Conservation (phyloP, 2,113 vertebrate species). For the Narcine bancroftii region DNA sequence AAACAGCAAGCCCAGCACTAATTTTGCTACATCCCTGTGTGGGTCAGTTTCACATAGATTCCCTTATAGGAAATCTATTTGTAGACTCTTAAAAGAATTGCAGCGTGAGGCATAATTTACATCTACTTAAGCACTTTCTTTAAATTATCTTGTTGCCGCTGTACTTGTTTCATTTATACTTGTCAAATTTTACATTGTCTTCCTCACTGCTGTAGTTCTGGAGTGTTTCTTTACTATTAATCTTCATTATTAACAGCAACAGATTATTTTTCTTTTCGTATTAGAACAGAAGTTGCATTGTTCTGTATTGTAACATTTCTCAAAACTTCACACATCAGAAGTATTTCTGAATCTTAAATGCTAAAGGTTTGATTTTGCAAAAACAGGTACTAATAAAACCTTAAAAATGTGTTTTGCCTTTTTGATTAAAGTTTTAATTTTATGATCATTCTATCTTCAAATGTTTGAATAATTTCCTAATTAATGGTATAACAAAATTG, state of each 20-base stretch:
- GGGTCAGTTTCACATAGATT: constrained; percentile 27
- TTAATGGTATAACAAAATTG: neutral
- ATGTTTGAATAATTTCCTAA: neutral
- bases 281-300: constrained; percentile 33
- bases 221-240: constrained; percentile 34
- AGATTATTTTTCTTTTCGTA: constrained; percentile 31
- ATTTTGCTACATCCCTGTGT: constrained; percentile 25
- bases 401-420: constrained; percentile 40
- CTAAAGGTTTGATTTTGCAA: constrained; percentile 67
- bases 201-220: constrained; percentile 37
- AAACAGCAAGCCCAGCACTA: constrained; percentile 3
- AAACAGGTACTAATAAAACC: constrained; percentile 65
- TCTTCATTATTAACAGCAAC: constrained; percentile 30
- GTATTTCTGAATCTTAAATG: constrained; percentile 42
- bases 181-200: constrained; percentile 29
- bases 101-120: constrained; percentile 35
- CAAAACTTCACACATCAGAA: constrained; percentile 48
- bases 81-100: constrained; percentile 32
- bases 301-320: constrained; percentile 32
- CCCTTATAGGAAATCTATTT: constrained; percentile 38
- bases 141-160: constrained; percentile 33
- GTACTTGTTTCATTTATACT: constrained; percentile 29
- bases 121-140: constrained; percentile 36
- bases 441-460: neutral
- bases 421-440: constrained; percentile 7